phyloP scores from a whole-genome alignment of 23 tunicate species.

The Trididemnum miniatum region DNA sequence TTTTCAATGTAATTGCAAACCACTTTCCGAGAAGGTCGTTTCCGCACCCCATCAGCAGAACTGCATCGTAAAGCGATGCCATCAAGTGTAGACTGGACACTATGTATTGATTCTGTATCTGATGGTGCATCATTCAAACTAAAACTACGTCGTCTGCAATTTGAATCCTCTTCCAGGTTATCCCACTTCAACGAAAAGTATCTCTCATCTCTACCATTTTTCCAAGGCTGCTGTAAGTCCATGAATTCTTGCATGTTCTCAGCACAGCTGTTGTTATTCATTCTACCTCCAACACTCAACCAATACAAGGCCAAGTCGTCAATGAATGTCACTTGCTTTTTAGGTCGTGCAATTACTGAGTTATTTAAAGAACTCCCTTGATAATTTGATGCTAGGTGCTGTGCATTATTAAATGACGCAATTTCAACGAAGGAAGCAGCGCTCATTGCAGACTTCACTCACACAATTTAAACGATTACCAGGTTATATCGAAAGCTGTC shows the following conservation, averaged over 20 bases:
- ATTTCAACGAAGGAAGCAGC: neutral
- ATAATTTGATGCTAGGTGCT: neutral
- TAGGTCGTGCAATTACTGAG: neutral
- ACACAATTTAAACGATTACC: too few relatives aligned
- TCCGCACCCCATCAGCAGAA: neutral
- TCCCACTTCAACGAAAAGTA: neutral
- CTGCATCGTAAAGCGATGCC: neutral
- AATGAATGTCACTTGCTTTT: neutral
- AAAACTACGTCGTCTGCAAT: neutral
- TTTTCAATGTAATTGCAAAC: constrained; percentile 7
- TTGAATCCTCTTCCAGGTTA: neutral
- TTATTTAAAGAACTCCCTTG: neutral
- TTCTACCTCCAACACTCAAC: neutral
- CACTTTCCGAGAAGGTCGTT: neutral
- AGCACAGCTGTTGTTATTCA: neutral
- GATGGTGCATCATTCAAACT: neutral
- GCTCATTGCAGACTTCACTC: too few relatives aligned
- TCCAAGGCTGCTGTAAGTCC: neutral
- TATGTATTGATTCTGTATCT: constrained; percentile 7
- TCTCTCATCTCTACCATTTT: neutral
- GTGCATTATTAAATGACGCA: neutral
- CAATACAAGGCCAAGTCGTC: neutral
- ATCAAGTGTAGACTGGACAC: neutral
- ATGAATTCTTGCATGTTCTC: neutral
- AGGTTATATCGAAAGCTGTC: too few relatives aligned